phyloP scores from a whole-genome alignment of 2,113 vertebrate species.

The Hippoglossus stenolepis region DNA sequence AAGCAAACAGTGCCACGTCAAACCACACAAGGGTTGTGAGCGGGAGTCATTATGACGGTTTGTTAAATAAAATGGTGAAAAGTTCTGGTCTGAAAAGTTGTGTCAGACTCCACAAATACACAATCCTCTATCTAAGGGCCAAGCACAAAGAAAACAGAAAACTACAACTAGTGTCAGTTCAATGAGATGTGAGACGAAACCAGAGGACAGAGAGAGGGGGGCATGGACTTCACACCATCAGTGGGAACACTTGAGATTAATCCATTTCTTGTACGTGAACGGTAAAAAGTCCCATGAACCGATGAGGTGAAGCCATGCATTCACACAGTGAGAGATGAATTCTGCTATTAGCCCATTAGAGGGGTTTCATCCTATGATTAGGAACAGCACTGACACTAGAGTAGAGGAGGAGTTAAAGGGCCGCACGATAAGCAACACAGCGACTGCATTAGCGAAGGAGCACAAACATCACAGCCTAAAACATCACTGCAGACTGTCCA shows the following conservation, averaged over 20 bases:
- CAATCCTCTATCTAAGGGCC: constrained; percentile 15
- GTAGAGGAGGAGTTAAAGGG: constrained; percentile 36
- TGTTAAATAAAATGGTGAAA: constrained; percentile 3
- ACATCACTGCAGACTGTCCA: constrained; percentile 81
- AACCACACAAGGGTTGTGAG: constrained; percentile 31
- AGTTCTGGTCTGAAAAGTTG: background rate
- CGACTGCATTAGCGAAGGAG: constrained; percentile 82
- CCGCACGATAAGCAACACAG: constrained; percentile 28
- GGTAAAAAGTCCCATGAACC: constrained; percentile 10
- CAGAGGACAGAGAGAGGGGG: constrained; percentile 13
- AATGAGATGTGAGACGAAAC: constrained; percentile 25
- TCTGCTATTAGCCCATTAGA: constrained; percentile 30
- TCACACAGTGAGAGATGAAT: constrained; percentile 34
- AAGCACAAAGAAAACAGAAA: constrained; percentile 28
- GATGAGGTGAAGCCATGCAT: constrained; percentile 51
- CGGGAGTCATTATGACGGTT: constrained; percentile 15
- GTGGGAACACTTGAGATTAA: background rate
- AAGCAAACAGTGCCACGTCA: constrained; percentile 30
- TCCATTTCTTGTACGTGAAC: constrained; percentile 28
- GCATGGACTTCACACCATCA: constrained; percentile 42
- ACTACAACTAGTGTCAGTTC: constrained; percentile 24
- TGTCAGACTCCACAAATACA: constrained; percentile 34
- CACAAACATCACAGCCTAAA: constrained; percentile 83
- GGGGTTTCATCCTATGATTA: constrained; percentile 34
- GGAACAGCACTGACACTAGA: constrained; percentile 25